These are phyloP conservation scores for Vireo altiloquus DNA, from an alignment of 2,113 vertebrate species.

Conservation along the genomic window DNA sequence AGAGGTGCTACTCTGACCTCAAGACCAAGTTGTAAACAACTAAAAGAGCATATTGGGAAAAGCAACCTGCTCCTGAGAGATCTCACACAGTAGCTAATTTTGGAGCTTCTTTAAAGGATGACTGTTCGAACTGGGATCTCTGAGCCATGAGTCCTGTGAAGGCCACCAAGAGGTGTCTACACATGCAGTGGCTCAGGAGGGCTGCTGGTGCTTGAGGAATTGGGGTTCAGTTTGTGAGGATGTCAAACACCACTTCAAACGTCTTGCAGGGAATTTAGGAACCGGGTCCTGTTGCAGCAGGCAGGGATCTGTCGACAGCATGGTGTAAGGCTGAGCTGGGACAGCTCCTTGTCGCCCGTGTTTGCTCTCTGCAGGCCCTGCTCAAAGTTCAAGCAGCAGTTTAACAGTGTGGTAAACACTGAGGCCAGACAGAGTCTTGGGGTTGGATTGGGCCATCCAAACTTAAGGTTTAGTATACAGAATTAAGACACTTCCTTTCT, in stretches of 20 bases:
- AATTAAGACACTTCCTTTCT: constrained; percentile 18
- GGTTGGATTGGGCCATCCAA: background rate
- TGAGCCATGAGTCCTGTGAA: background rate
- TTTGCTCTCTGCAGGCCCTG: background rate
- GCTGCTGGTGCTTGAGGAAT: background rate
- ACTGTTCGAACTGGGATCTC: background rate
- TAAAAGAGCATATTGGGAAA: background rate
- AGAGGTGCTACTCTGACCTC: background rate
- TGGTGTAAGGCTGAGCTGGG: background rate
- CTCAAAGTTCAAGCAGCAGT: constrained; percentile 26
- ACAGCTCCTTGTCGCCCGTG: accelerated
- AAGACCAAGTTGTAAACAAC: background rate
- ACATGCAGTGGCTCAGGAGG: accelerated
- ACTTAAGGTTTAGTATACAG: background rate
- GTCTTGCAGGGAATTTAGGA: background rate
- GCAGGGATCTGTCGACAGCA: background rate
- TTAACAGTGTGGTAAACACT: background rate
- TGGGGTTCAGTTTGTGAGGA: background rate
- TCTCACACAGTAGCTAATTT: background rate
- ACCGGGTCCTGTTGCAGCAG: accelerated
- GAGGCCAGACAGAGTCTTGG: background rate
- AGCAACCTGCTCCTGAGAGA: background rate
- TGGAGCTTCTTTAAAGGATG: background rate
- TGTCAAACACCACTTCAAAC: background rate
- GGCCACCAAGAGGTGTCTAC: background rate